These are phyloP conservation scores for Laterallus jamaicensis DNA, from an alignment of 2,113 vertebrate genomes.

Conservation along the genomic window DNA sequence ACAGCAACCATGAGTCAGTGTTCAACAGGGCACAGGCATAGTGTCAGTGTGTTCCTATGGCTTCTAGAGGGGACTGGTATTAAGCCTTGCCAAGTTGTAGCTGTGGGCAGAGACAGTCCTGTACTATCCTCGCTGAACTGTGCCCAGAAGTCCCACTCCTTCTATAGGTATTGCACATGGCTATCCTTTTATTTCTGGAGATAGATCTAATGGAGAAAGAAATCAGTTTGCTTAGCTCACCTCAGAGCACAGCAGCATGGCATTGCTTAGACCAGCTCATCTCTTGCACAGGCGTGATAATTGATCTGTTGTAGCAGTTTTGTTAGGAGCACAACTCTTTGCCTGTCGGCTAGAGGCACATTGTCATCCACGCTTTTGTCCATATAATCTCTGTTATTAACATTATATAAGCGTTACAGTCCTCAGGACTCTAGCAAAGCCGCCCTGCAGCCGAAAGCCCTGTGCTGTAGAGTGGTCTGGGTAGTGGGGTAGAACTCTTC, in stretches of 20 bases:
- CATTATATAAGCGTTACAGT: neutral
- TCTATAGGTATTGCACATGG: neutral
- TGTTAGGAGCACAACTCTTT: neutral
- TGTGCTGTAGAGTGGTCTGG: neutral
- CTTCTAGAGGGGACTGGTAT: neutral
- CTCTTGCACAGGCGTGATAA: neutral
- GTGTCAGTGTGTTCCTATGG: neutral
- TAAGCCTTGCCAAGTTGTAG: neutral
- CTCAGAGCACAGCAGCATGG: neutral
- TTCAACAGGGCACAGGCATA: neutral
- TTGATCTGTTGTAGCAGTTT: neutral
- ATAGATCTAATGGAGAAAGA: neutral
- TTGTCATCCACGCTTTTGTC: neutral
- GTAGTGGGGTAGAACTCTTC: neutral
- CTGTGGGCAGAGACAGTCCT: neutral
- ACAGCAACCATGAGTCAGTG: neutral
- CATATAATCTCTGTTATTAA: neutral
- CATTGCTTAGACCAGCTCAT: neutral
- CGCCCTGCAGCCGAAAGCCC: neutral
- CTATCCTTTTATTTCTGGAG: neutral
- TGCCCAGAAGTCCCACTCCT: neutral
- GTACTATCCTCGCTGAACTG: neutral
- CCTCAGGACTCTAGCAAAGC: neutral
- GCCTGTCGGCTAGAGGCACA: neutral
- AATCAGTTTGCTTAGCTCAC: neutral